Conservation (phyloP, 2,113 vertebrate genomes). For the Syngnathus typhle region DNA sequence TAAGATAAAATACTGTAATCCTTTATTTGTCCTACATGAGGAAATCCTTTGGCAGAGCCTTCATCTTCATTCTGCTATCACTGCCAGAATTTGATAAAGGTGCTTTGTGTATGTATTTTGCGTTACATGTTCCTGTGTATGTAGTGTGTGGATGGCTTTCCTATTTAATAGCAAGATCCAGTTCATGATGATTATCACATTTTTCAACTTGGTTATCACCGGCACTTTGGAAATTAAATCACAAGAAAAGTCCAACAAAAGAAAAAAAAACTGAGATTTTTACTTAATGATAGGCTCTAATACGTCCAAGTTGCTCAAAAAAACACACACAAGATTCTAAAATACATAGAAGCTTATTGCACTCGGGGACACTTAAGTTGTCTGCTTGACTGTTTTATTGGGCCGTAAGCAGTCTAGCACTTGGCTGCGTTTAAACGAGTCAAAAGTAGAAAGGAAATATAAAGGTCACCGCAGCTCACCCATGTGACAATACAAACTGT, state of each 20-base stretch:
- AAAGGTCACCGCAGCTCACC: constrained; percentile 6
- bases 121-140: neutral
- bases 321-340: too few relatives aligned
- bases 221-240: neutral
- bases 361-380: neutral
- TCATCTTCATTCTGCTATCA: neutral
- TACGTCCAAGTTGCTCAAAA: too few relatives aligned
- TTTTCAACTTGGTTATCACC: neutral
- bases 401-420: too few relatives aligned
- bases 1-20: too few relatives aligned
- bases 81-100: neutral
- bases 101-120: too few relatives aligned
- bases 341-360: neutral
- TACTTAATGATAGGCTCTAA: too few relatives aligned
- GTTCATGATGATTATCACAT: neutral
- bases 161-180: neutral
- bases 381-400: neutral
- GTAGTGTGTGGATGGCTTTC: neutral
- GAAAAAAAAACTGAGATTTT: neutral
- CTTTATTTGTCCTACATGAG: too few relatives aligned
- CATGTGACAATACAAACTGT: constrained; percentile 13
- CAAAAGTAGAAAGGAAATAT: constrained; percentile 21
- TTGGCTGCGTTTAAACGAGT: neutral
- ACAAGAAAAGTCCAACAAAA: neutral
- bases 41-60: neutral